Percentiles rank a stretch among this genome's conserved stretches.
These are phyloP conservation scores for Minunthozetes semirufus DNA, from an alignment of 2,888 invertebrate genomes.

Conservation along the genomic window DNA sequence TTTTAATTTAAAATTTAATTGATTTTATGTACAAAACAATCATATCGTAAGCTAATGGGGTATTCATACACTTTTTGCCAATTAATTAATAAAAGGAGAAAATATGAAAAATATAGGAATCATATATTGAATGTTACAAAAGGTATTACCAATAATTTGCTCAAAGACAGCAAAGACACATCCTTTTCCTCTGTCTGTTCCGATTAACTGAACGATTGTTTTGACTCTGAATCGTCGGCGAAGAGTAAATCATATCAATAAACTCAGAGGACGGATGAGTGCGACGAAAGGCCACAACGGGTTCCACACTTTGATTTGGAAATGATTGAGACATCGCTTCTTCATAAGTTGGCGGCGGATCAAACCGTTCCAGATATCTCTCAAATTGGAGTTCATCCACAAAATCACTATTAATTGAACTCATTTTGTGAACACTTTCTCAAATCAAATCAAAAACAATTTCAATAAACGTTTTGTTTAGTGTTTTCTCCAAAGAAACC, in stretches of 20 bases:
- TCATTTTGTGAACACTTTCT: background rate
- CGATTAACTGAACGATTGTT: background rate
- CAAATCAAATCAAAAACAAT: background rate
- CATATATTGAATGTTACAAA: too few species aligned
- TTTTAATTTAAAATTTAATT: too few species aligned
- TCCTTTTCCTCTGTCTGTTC: background rate
- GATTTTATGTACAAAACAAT: too few species aligned
- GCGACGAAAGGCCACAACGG: too few species aligned
- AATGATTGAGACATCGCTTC: background rate
- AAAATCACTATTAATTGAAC: background rate
- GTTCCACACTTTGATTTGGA: background rate
- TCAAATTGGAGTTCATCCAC: background rate
- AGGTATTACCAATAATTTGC: too few species aligned
- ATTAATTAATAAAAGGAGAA: too few species aligned
- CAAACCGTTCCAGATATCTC: background rate
- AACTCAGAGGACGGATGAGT: background rate
- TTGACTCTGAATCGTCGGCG: background rate
- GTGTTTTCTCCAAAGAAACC: background rate
- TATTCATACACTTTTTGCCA: too few species aligned
- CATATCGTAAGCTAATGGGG: too few species aligned
- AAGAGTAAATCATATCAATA: conserved; percentile 6
- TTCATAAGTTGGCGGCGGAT: conserved; percentile 18
- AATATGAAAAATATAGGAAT: too few species aligned
- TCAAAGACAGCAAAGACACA: background rate
- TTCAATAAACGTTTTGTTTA: background rate